Conservation (phyloP, 2,113 vertebrate genomes). For the Paralichthys olivaceus region DNA sequence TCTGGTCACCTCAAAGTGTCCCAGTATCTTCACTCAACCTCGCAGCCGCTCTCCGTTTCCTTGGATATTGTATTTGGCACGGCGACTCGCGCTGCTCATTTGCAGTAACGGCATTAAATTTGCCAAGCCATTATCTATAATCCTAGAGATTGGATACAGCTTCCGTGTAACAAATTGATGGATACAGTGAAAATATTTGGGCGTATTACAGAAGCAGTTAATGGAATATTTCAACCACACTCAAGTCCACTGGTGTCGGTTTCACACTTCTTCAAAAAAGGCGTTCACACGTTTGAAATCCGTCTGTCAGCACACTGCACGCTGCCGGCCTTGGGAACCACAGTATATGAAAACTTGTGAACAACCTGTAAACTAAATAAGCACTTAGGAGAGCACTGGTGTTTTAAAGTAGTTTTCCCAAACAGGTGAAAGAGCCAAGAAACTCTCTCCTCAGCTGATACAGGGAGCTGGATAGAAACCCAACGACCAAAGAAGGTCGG, state of each 20-base stretch:
- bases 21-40: slow-evolving; percentile 27
- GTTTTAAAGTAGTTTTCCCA: slow-evolving; percentile 48
- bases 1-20: slow-evolving; percentile 36
- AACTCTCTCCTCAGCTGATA: slow-evolving; percentile 31
- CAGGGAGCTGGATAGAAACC: slow-evolving; percentile 29
- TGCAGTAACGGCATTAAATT: slow-evolving; percentile 44
- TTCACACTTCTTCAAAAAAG: slow-evolving; percentile 32
- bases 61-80: slow-evolving; percentile 63
- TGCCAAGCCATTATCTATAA: slow-evolving; percentile 69
- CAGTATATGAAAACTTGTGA: not conserved
- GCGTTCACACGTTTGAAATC: slow-evolving; percentile 12
- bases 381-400: slow-evolving; percentile 7
- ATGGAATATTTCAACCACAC: slow-evolving; percentile 31
- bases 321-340: not conserved
- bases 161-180: slow-evolving; percentile 72
- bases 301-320: slow-evolving; percentile 4
- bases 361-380: slow-evolving; percentile 41
- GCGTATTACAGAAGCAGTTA: slow-evolving; percentile 44
- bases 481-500: slow-evolving; percentile 34
- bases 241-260: slow-evolving; percentile 17
- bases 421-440: slow-evolving; percentile 49
- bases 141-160: slow-evolving; percentile 56
- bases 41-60: slow-evolving; percentile 54
- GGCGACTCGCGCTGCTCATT: slow-evolving; percentile 21
- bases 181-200: slow-evolving; percentile 51